Percentiles rank a stretch among this genome's conserved stretches.
Evolutionary conservation across 23 tunicate genomes (phyloP).

Genomic region (Aplidium turbinatum): DNA sequence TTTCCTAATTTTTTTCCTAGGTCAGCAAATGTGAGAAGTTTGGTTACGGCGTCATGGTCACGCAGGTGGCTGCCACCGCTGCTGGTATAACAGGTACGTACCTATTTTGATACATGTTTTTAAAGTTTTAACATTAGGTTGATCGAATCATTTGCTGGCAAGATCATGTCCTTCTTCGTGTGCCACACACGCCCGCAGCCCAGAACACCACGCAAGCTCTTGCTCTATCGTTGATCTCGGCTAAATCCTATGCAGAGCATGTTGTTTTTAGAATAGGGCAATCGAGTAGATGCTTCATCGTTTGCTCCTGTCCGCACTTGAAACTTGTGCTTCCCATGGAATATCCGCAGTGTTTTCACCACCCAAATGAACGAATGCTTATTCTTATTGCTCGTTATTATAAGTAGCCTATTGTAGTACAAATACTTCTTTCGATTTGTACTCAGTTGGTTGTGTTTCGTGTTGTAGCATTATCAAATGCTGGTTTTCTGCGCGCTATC

Average conservation of each 20-base stretch:
- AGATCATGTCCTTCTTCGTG: not conserved
- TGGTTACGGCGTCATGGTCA: slow-evolving; percentile 95
- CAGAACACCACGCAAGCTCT: no score
- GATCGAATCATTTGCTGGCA: not conserved
- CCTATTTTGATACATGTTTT: not conserved
- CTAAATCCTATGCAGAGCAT: no score
- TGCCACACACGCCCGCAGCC: not conserved
- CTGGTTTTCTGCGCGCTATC: slow-evolving; percentile 67
- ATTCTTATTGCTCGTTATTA: no score
- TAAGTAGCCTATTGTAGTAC: no score
- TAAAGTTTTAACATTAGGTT: no score
- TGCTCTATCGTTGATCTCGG: no score
- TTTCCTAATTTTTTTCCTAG: slow-evolving; percentile 38
- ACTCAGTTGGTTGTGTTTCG: no score
- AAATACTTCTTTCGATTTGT: no score
- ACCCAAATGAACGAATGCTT: no score
- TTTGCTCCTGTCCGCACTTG: no score
- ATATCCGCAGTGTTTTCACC: no score
- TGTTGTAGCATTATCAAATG: slow-evolving; percentile 70
- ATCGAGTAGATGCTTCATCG: not conserved
- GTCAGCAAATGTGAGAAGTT: slow-evolving; percentile 97
- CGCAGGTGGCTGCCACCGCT: slow-evolving; percentile 87
- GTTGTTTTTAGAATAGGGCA: not conserved
- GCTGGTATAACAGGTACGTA: slow-evolving; percentile 78
- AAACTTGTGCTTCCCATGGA: no score